phyloP scores from a whole-genome alignment of 2,113 vertebrate species.

The Odocoileus hemionus region DNA sequence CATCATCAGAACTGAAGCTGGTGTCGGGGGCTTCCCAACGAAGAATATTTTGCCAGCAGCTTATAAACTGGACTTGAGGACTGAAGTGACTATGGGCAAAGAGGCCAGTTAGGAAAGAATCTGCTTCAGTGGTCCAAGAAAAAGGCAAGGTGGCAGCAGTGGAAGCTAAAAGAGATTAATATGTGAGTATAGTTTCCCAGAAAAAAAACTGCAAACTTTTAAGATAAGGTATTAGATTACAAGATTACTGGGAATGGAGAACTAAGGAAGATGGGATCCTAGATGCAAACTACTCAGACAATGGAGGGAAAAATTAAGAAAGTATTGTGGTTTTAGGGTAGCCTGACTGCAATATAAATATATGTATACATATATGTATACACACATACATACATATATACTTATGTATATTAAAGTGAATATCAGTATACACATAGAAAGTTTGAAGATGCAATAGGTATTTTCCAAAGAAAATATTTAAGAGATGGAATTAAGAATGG shows the following conservation, averaged over 20 bases:
- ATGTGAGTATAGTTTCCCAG: neutral
- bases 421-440: neutral
- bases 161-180: neutral
- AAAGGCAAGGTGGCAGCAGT: neutral
- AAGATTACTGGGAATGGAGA: neutral
- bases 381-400: neutral
- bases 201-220: neutral
- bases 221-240: neutral
- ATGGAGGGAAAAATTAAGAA: neutral
- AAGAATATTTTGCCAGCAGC: neutral
- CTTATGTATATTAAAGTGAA: neutral
- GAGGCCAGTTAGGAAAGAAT: neutral
- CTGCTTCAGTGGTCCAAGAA: neutral
- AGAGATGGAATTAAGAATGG: neutral
- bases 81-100: neutral
- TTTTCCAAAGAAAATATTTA: neutral
- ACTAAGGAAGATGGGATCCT: neutral
- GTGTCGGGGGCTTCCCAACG: neutral
- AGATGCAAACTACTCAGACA: neutral
- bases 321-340: neutral
- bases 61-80: neutral
- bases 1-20: neutral
- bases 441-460: neutral
- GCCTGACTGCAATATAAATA: neutral
- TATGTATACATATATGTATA: neutral